Evolutionary conservation across 2,797 vertebrate genomes (phyloP).

Genomic region (Acipenser oxyrinchus): DNA sequence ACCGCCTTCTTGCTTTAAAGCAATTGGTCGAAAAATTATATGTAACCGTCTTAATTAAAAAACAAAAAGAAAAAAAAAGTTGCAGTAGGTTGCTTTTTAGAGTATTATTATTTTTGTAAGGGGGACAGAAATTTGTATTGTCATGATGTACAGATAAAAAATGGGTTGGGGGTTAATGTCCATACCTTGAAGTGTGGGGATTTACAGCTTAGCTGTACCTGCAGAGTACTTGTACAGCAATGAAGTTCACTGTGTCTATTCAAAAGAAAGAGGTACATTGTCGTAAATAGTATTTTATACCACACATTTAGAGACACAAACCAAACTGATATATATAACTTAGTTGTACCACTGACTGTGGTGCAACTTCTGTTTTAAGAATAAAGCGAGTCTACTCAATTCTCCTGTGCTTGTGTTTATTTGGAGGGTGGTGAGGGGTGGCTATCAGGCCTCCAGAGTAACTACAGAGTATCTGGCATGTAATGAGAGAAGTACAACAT

Average conservation of each 20-base stretch:
- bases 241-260: conserved; percentile 98
- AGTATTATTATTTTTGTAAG: conserved; percentile 99
- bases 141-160: conserved; percentile 93
- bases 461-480: too few relatives aligned
- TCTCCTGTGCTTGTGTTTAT: conserved; percentile 56
- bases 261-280: conserved; percentile 94
- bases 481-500: too few relatives aligned
- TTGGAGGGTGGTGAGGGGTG: conserved; percentile 39
- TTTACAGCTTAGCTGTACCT: conserved; percentile 99
- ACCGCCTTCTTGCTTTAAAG: conserved; percentile 98
- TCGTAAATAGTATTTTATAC: conserved; percentile 99
- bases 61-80: conserved; percentile 59
- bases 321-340: conserved; percentile 74
- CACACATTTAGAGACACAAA: conserved; percentile 94
- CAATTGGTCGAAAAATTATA: conserved; percentile 96
- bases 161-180: conserved; percentile 79
- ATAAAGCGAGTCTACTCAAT: conserved; percentile 68
- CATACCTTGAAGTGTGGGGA: conserved; percentile 89
- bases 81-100: conserved; percentile 97
- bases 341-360: conserved; percentile 56
- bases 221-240: conserved; percentile 98
- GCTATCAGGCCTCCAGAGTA: conserved; percentile 23
- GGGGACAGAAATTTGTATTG: conserved; percentile 97
- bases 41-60: conserved; percentile 97
- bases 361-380: conserved; percentile 70